Conservation (phyloP, 2,797 vertebrate genomes). For the Urocyon cinereoargenteus region DNA sequence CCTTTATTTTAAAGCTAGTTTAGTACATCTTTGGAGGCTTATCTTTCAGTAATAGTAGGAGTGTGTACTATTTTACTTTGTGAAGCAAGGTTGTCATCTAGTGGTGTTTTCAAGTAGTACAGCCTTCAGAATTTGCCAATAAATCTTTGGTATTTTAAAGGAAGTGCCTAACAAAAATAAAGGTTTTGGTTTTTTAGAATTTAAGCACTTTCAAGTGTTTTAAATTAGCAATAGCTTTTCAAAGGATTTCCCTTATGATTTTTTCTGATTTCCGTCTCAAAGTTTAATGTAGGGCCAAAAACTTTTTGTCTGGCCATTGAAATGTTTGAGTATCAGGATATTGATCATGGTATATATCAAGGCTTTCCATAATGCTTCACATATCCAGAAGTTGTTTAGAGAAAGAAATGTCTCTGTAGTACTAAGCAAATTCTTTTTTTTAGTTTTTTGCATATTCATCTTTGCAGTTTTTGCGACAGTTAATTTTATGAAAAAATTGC, state of each 20-base stretch:
- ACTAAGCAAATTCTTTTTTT: background rate
- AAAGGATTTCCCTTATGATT: background rate
- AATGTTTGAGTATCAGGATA: background rate
- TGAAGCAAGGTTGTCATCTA: constrained; percentile 86
- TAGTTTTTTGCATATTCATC: background rate
- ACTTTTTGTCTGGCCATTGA: background rate
- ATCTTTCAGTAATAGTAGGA: fast-evolving
- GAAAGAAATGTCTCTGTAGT: background rate
- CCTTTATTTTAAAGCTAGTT: constrained; percentile 53
- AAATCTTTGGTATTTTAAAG: constrained; percentile 32
- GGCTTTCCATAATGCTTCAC: constrained; percentile 37
- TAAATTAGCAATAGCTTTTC: background rate
- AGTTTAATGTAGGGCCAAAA: background rate
- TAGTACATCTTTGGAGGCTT: constrained; percentile 3
- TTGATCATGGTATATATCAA: background rate
- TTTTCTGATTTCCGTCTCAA: background rate
- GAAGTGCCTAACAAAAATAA: constrained; percentile 48
- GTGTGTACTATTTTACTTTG: constrained; percentile 52
- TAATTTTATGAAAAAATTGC: constrained; percentile 30
- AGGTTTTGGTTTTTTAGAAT: constrained; percentile 43
- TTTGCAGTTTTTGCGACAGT: constrained; percentile 23
- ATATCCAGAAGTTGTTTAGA: constrained; percentile 22
- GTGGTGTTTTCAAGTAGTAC: constrained; percentile 75
- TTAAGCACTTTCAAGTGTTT: constrained; percentile 39
- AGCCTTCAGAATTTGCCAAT: background rate